Conservation (phyloP, 2,113 vertebrate genomes). For the Ahaetulla prasina region DNA sequence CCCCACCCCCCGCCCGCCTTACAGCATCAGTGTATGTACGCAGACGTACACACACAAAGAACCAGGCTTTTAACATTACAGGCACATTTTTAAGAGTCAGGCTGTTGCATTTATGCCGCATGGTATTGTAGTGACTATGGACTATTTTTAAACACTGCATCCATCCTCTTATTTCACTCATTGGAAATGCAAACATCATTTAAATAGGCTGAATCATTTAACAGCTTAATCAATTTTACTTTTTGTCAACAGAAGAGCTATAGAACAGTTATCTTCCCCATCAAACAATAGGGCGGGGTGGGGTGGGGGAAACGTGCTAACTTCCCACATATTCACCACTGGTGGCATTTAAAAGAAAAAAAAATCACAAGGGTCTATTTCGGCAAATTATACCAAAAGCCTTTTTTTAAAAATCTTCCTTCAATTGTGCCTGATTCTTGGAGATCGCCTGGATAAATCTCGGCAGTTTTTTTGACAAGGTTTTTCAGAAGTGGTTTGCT, state of each 20-base stretch:
- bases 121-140: background rate
- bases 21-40: background rate
- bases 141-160: background rate
- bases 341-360: too few species aligned
- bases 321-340: background rate
- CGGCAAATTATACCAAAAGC: background rate
- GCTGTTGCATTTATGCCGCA: background rate
- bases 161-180: background rate
- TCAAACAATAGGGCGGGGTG: background rate
- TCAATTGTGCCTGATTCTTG: background rate
- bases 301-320: too few species aligned
- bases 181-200: background rate
- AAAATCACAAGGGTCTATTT: background rate
- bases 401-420: background rate
- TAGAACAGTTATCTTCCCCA: background rate
- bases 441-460: background rate
- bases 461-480: background rate
- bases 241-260: background rate
- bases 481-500: background rate
- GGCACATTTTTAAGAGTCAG: background rate
- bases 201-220: constrained; percentile 6
- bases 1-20: rapidly evolving
- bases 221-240: background rate
- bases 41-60: background rate
- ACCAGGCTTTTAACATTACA: background rate